Evolutionary conservation across 2,888 invertebrate species (phyloP).

Genomic region (Oxyteleia sp.): DNA sequence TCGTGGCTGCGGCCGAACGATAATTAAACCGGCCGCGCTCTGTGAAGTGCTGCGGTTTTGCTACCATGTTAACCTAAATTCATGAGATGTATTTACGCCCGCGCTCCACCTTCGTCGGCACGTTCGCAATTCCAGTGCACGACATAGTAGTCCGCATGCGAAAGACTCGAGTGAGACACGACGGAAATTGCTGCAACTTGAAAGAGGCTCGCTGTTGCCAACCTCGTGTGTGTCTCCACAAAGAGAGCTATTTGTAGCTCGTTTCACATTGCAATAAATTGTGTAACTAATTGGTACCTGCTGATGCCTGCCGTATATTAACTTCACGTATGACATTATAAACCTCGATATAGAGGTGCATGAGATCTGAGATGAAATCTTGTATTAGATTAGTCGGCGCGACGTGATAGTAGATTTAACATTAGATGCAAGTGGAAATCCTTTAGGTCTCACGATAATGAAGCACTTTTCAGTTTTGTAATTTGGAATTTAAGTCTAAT

Average conservation of each 20-base stretch:
- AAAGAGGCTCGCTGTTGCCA: constrained; percentile 51
- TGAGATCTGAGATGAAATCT: too few relatives aligned
- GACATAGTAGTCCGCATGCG: constrained; percentile 53
- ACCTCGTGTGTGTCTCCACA: constrained; percentile 31
- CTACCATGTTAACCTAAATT: constrained; percentile 84
- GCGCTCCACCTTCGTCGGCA: constrained; percentile 69
- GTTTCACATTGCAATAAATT: constrained; percentile 53
- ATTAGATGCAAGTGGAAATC: too few relatives aligned
- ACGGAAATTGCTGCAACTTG: constrained; percentile 59
- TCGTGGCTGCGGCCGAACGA: constrained; percentile 79
- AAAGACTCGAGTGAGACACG: constrained; percentile 60
- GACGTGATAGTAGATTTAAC: too few relatives aligned
- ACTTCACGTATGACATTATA: background rate
- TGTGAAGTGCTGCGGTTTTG: constrained; percentile 82
- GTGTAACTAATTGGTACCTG: constrained; percentile 27
- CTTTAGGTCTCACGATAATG: too few relatives aligned
- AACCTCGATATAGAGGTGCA: too few relatives aligned
- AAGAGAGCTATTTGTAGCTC: constrained; percentile 34
- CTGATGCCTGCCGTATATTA: constrained; percentile 7
- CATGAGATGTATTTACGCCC: constrained; percentile 83
- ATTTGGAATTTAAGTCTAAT: too few relatives aligned
- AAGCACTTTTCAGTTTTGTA: too few relatives aligned
- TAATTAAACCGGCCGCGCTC: constrained; percentile 81
- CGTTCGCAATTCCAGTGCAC: constrained; percentile 58
- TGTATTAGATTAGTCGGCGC: too few relatives aligned